Evolutionary conservation across 2,888 invertebrate species (phyloP), one percentile per base, ranked within the genome.

Genomic region (Apeira syringaria): DNA sequence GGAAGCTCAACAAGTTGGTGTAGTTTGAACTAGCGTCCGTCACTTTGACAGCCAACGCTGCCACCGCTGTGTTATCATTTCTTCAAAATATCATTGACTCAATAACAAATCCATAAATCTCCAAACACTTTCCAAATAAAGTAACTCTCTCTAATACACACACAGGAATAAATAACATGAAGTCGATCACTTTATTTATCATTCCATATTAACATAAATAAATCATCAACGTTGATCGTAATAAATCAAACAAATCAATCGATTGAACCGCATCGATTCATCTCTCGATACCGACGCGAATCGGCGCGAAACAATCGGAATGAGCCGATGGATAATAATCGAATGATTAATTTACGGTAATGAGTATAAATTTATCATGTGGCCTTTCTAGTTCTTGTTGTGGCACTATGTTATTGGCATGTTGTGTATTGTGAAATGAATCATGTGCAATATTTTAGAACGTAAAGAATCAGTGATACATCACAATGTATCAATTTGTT

Each of bases 181-280:
- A 38, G 35, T 41, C 53, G 43, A 58, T 53, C 59, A 57, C 57
- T 44, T 47, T 58, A 74, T 61, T 56, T 41, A 68, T 74, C 73
- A 74, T 47, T 70, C 71, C 66, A 67, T 58, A 72, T 66, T 63
- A 70, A 61, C 62, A 71, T 59, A 64, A 68, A 86, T 87, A 84
- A 85, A 87, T 87, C 84, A 84, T 69, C 67, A 54, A 56, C 54
- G 62, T 58, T 66, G 66, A 67, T 64, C 60, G 64, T 75, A 62
- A 86, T 86, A 76, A 77, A 85, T 85, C 85, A 85, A 78, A 75
- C 74, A 67, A 67, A 68, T 77, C 77, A 73, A 65, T 69, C 70
- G 71, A 68, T 67, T 74, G 82, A 73, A 77, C 75, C 69, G 68
- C 74, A 79, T 82, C 84, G 79, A 84, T 87, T 71, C 70, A 80